Base-by-base conservation (phyloP, 2,113 vertebrate species). In the Elephas maximus region DNA sequence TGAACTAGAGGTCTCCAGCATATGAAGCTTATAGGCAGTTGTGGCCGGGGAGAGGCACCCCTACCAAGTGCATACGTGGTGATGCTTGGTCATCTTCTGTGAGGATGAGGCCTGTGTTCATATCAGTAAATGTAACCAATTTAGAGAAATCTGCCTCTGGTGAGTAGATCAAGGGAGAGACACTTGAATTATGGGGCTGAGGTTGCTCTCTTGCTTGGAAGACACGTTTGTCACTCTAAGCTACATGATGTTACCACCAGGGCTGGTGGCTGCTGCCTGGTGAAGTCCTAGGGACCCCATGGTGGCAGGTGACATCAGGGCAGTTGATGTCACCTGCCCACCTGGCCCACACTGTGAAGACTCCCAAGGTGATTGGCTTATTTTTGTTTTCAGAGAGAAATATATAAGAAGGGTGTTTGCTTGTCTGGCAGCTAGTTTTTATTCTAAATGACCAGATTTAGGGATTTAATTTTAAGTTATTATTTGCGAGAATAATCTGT, bases 221-320 rank as follows among this genome's bases (percentile, higher is more conserved):
- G n/a, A 93, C 33, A 74, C 5, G 15, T 2, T 21, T 79, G 37
- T 26, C 18, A 9, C 41, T 73, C 51, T 67, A 60, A 94, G 44
- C 18, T 44, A 6, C 26, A 23, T 15, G 6, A 2, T 12, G 20
- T 77, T 33, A 44, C 41, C 48, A 0, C 65, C 2, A 1, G 8
- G 51, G 7, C 33, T 33, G 12, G 0, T 80, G 33, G 26, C 69
- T 63, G 45, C 24, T 77, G 24, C 48, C 28, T 0, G 2, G 60
- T 30, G 44, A 24, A 62, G 10, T 30, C 20, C 2, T 37, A 1
- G 33, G 60, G 53, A 90, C n/a, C 41, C n/a, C 6, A 0, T 11
- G 6, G 48, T 41, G 21, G 9, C 63, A 51, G 60, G 33, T 26
- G 18, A 33, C 26, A 41, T 7, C 8, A 11, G n/a, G 41, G 24